A percentile compares a stretch with the other conserved stretches of the same genome.
Evolutionary conservation across 2,888 invertebrate genomes (phyloP).

Genomic region (Spilarctia lutea): DNA sequence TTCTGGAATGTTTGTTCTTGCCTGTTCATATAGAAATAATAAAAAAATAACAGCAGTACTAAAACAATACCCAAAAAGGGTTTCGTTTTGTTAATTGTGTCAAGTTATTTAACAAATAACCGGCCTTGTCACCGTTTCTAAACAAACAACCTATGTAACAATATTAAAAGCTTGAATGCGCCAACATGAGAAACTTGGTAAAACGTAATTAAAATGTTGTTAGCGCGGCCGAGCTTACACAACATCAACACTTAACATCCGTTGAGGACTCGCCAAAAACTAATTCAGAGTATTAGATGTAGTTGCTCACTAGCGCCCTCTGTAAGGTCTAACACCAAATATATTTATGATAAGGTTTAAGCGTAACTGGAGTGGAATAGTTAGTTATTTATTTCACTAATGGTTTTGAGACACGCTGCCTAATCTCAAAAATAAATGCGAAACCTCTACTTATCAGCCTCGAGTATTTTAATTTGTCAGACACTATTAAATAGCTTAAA

Average conservation of each 20-base stretch:
- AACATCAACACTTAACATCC: constrained; percentile 72
- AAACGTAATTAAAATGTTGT: constrained; percentile 78
- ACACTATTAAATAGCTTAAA: neutral
- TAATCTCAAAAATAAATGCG: neutral
- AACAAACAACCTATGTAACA: constrained; percentile 58
- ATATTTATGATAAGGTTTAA: constrained; percentile 58
- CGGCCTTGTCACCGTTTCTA: constrained; percentile 57
- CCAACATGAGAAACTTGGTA: constrained; percentile 61
- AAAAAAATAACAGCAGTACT: constrained; percentile 22
- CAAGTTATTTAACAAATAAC: constrained; percentile 49
- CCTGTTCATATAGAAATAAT: neutral
- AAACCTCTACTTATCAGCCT: neutral
- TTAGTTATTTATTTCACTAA: neutral
- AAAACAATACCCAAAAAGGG: constrained; percentile 23
- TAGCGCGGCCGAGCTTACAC: constrained; percentile 68
- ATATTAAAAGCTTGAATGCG: constrained; percentile 65
- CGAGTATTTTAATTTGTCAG: neutral
- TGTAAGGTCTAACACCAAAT: constrained; percentile 56
- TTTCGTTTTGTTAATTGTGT: constrained; percentile 32
- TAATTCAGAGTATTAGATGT: constrained; percentile 63
- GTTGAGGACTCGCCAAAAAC: constrained; percentile 74
- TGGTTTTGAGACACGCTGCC: neutral
- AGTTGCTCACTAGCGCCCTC: constrained; percentile 43
- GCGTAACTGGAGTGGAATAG: neutral
- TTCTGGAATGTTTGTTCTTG: neutral